Evolutionary conservation across 1,140 invertebrate genomes (phyloP).

Genomic region (Galleria mellonella): DNA sequence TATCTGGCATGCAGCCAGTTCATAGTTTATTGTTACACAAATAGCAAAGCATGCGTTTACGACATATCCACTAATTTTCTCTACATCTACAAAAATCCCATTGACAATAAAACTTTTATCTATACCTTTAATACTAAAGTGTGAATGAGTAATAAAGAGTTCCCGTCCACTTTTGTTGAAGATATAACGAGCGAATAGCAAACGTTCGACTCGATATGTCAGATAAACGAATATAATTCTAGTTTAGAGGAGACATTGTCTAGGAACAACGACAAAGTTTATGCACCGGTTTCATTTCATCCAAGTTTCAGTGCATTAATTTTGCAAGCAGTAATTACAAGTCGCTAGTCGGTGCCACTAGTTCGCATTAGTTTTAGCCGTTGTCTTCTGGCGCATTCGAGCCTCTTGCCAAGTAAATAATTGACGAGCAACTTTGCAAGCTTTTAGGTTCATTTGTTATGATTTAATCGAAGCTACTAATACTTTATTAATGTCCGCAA

Average conservation of each 20-base stretch:
- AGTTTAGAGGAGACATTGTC: conserved; percentile 37
- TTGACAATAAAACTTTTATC: conserved; percentile 15
- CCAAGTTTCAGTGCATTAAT: conserved; percentile 68
- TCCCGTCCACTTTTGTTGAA: too few relatives aligned
- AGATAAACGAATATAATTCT: too few relatives aligned
- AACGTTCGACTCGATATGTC: conserved; percentile 6
- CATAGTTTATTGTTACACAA: conserved; percentile 67
- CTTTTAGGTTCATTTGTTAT: conserved; percentile 39
- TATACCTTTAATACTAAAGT: too few relatives aligned
- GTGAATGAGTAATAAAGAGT: too few relatives aligned
- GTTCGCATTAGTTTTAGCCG: conserved; percentile 57
- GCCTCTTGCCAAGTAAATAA: conserved; percentile 33
- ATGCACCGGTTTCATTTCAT: conserved; percentile 65
- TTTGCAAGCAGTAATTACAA: conserved; percentile 70
- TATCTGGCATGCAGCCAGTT: conserved; percentile 54
- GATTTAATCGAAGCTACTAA: conserved; percentile 36
- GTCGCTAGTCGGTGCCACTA: conserved; percentile 47
- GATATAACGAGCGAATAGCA: background rate
- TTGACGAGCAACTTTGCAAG: conserved; percentile 40
- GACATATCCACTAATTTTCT: conserved; percentile 52
- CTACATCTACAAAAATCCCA: conserved; percentile 30
- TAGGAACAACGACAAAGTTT: conserved; percentile 37
- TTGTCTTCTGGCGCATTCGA: conserved; percentile 41
- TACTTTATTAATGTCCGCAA: too few relatives aligned
- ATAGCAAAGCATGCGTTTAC: conserved; percentile 58